Evolutionary conservation across 2,888 invertebrate species (phyloP).

Genomic region (Ligdia adustata): DNA sequence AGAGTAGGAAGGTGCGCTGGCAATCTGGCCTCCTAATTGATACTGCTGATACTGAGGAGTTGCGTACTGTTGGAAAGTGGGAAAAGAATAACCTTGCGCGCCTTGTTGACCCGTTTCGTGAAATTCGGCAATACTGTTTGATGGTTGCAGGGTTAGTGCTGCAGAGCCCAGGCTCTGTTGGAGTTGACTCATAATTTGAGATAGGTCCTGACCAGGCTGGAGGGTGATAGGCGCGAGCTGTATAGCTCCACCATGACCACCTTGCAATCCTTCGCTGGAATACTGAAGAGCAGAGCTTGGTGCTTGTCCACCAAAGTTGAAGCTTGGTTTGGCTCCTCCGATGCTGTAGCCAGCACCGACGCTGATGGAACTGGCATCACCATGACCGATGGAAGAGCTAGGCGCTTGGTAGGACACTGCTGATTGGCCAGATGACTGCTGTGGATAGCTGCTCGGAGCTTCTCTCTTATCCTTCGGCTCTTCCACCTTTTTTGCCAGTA

Average conservation of each 20-base stretch:
- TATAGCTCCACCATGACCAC: conserved; percentile 58
- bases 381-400: conserved; percentile 51
- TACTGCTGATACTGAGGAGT: conserved; percentile 21
- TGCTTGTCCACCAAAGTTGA: conserved; percentile 57
- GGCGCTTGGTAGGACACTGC: conserved; percentile 47
- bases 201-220: conserved; percentile 65
- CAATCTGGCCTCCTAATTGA: conserved; percentile 29
- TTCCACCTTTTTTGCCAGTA: conserved; percentile 58
- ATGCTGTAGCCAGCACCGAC: conserved; percentile 78
- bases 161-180: conserved; percentile 67
- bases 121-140: conserved; percentile 57
- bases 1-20: conserved; percentile 65
- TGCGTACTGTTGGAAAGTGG: conserved; percentile 62
- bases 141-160: conserved; percentile 60
- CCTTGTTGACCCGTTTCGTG: conserved; percentile 57
- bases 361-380: conserved; percentile 70
- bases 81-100: conserved; percentile 60
- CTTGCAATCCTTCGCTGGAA: conserved; percentile 55
- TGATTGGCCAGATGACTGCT: conserved; percentile 32
- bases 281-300: conserved; percentile 55
- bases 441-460: conserved; percentile 59
- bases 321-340: conserved; percentile 69
- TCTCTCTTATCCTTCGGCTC: conserved; percentile 75
- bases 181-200: conserved; percentile 73
- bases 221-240: conserved; percentile 71